A percentile compares a stretch with the other conserved stretches of the same genome.
These are phyloP conservation scores for Rhinichthys osculus DNA, from an alignment of 2,797 vertebrate genomes.

Conservation along the genomic window DNA sequence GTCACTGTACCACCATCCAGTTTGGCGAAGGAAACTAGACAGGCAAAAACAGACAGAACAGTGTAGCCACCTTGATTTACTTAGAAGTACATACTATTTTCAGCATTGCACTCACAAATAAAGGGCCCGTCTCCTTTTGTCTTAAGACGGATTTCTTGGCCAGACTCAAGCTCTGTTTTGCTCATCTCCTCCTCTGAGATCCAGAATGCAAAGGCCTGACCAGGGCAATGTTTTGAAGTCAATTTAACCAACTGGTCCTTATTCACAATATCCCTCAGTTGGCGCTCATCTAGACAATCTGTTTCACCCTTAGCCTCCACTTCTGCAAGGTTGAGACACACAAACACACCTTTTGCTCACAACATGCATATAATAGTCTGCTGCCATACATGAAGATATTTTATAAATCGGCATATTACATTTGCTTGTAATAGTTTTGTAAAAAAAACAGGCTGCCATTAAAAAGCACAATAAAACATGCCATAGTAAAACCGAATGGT, in stretches of 20 bases:
- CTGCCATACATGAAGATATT: background rate
- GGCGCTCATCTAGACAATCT: constrained; percentile 77
- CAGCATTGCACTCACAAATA: constrained; percentile 78
- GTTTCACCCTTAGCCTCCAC: constrained; percentile 85
- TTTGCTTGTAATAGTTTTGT: background rate
- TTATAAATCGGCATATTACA: background rate
- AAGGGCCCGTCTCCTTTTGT: constrained; percentile 87
- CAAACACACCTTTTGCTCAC: background rate
- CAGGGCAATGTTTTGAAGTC: constrained; percentile 75
- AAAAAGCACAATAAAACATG: background rate
- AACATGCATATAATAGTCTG: background rate
- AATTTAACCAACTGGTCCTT: constrained; percentile 80
- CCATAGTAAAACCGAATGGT: background rate
- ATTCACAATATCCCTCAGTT: constrained; percentile 77
- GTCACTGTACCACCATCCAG: constrained; percentile 85
- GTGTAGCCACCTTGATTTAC: background rate
- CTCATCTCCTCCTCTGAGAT: constrained; percentile 83
- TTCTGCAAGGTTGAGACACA: constrained; percentile 70
- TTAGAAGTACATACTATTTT: background rate
- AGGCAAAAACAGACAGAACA: constrained; percentile 30
- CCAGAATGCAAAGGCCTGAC: constrained; percentile 85
- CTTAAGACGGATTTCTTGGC: constrained; percentile 83
- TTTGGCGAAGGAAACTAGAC: constrained; percentile 84
- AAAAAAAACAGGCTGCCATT: background rate
- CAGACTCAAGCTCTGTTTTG: constrained; percentile 81